These are phyloP conservation scores for Ceyx melanurus DNA, from an alignment of 2,113 vertebrate genomes.

Conservation along the genomic window DNA sequence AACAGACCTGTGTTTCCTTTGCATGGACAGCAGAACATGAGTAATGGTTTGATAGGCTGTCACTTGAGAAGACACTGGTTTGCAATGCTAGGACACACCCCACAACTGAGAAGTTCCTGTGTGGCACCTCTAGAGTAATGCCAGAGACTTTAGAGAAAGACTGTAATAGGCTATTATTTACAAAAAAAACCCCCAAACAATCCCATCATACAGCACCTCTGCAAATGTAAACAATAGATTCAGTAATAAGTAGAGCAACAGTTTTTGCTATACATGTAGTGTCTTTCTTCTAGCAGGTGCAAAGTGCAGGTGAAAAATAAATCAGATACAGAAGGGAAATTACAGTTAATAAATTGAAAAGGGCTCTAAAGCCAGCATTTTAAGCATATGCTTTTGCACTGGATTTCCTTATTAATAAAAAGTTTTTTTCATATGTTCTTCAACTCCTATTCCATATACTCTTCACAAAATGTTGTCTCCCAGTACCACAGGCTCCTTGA, in stretches of 20 bases:
- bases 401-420: background rate
- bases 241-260: background rate
- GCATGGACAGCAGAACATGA: background rate
- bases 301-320: background rate
- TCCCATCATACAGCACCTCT: background rate
- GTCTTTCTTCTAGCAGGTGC: background rate
- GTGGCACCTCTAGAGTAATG: background rate
- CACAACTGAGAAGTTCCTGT: background rate
- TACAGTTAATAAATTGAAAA: background rate
- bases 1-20: background rate
- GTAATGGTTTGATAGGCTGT: background rate
- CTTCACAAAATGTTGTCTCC: background rate
- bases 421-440: background rate
- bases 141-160: background rate
- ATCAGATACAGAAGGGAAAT: background rate
- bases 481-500: background rate
- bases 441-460: background rate
- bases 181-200: background rate
- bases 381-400: background rate
- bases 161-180: background rate
- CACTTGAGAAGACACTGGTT: background rate
- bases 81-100: background rate
- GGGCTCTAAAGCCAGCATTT: background rate
- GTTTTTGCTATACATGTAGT: background rate
- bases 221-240: background rate